Evolutionary conservation across 2,113 vertebrate genomes (phyloP).

Genomic region (Chauna torquata): DNA sequence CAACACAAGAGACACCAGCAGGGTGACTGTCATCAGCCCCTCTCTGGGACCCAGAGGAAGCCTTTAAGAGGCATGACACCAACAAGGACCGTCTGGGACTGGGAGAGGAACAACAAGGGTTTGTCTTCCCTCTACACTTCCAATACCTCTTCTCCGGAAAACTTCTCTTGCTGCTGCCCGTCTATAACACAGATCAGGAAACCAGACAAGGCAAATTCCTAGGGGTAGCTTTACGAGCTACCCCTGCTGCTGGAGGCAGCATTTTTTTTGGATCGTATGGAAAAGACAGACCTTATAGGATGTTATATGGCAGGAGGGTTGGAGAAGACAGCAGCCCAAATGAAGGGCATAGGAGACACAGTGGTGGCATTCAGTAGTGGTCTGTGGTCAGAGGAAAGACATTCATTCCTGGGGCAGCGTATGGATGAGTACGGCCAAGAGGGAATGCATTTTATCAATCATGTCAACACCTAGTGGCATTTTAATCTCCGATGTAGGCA

Average conservation of each 20-base stretch:
- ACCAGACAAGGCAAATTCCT: not conserved
- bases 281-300: not conserved
- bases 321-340: not conserved
- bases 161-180: not conserved
- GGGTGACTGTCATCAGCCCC: not conserved
- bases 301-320: fast-evolving
- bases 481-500: not conserved
- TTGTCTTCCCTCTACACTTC: not conserved
- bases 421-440: not conserved
- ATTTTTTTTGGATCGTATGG: not conserved
- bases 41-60: not conserved
- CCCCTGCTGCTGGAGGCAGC: not conserved
- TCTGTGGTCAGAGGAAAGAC: not conserved
- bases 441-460: not conserved
- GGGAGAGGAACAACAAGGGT: not conserved
- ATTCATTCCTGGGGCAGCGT: not conserved
- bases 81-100: not conserved
- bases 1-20: not conserved
- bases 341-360: not conserved
- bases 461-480: not conserved
- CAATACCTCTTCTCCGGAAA: not conserved
- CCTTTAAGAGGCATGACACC: not conserved
- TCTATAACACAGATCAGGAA: not conserved
- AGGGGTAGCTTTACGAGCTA: not conserved
- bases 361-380: not conserved